Conservation (phyloP, 2,888 invertebrate genomes). For the Scaptomyza cyrtandrae region DNA sequence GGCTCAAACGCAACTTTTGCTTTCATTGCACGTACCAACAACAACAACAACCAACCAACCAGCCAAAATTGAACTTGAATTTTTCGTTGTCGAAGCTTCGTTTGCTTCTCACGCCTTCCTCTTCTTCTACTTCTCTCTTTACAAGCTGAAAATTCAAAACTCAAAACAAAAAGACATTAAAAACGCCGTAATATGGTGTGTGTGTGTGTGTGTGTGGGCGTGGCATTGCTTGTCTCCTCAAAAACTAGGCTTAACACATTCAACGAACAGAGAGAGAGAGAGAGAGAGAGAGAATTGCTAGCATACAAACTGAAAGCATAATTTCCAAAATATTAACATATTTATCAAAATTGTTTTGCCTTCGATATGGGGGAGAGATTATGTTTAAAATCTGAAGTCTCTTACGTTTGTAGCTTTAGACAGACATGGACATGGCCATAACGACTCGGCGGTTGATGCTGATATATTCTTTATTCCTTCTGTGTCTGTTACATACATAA, state of each 20-base stretch:
- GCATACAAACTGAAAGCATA: too few relatives aligned
- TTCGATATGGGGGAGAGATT: too few relatives aligned
- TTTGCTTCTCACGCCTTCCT: conserved; percentile 60
- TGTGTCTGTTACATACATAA: too few relatives aligned
- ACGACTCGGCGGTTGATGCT: too few relatives aligned
- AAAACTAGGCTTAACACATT: neutral
- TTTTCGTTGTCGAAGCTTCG: conserved; percentile 33
- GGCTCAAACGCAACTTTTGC: conserved; percentile 71
- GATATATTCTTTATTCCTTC: too few relatives aligned
- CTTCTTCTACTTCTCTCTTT: neutral
- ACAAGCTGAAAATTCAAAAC: conserved; percentile 2
- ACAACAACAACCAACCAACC: conserved; percentile 14
- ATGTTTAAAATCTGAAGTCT: too few relatives aligned
- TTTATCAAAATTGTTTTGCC: too few relatives aligned
- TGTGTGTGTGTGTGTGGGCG: conserved; percentile 38
- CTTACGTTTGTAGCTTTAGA: too few relatives aligned
- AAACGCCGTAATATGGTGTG: conserved; percentile 12
- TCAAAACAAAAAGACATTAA: conserved; percentile 33
- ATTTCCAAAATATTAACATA: too few relatives aligned
- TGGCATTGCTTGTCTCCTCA: conserved; percentile 23
- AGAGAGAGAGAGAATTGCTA: too few relatives aligned
- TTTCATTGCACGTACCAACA: conserved; percentile 73
- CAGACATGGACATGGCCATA: too few relatives aligned
- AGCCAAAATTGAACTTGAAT: conserved; percentile 65
- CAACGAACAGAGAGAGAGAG: neutral